A percentile compares a stretch with the other conserved stretches of the same genome.
Evolutionary conservation across 2,888 invertebrate species (phyloP).

Genomic region (Drosophila cognata): DNA sequence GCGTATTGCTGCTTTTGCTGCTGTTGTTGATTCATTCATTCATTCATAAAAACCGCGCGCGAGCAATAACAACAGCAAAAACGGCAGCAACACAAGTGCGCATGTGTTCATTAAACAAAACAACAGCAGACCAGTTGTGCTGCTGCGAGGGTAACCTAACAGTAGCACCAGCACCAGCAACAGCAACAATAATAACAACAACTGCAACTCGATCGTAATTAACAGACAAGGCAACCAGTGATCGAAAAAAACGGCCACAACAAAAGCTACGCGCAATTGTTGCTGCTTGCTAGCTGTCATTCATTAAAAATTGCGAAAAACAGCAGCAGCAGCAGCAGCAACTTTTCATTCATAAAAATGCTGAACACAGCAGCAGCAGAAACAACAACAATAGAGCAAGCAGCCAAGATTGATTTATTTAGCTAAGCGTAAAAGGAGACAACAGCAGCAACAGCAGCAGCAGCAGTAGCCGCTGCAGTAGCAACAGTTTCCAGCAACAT

Average conservation of each 20-base stretch:
- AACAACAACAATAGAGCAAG: conserved; percentile 42
- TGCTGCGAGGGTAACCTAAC: conserved; percentile 10
- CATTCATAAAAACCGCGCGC: conserved; percentile 74
- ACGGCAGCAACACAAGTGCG: conserved; percentile 44
- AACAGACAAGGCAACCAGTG: conserved; percentile 45
- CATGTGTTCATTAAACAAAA: conserved; percentile 61
- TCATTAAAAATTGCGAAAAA: conserved; percentile 63
- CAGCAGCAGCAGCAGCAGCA: conserved; percentile 39
- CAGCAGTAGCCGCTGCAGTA: not conserved
- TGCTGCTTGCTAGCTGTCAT: conserved; percentile 57
- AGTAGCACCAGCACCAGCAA: conserved; percentile 6
- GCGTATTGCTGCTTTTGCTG: conserved; percentile 42
- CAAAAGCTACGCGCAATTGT: conserved; percentile 51
- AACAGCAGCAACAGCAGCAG: conserved; percentile 27
- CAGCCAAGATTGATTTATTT: conserved; percentile 59
- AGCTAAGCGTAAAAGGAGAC: conserved; percentile 58
- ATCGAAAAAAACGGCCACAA: conserved; percentile 56
- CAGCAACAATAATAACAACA: conserved; percentile 23
- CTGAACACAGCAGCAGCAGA: conserved; percentile 42
- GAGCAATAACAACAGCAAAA: conserved; percentile 46
- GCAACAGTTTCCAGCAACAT: conserved; percentile 57
- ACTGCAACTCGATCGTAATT: conserved; percentile 67
- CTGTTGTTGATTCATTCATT: conserved; percentile 59
- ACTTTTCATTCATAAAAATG: conserved; percentile 72
- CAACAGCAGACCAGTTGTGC: conserved; percentile 40